Conservation (phyloP, 2,888 invertebrate genomes). For the Pantelozetes paolii region DNA sequence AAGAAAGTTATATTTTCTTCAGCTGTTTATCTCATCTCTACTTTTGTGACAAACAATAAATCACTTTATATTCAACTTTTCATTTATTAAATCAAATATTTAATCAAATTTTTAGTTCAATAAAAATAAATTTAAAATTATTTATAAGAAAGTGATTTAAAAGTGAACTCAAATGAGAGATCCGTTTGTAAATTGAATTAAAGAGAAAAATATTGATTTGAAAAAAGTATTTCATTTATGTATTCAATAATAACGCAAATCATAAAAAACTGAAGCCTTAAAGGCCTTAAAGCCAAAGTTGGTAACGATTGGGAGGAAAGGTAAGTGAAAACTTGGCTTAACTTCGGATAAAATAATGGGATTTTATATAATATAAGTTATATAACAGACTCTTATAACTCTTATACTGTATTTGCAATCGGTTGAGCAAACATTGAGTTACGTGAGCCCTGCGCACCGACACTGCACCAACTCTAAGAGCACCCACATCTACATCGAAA, state of each 20-base stretch:
- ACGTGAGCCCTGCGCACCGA: background rate
- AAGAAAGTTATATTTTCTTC: no score
- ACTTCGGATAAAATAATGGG: background rate
- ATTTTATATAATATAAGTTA: background rate
- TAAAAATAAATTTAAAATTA: no score
- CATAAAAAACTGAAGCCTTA: background rate
- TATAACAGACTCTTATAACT: slow-evolving; percentile 3
- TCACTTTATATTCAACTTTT: no score
- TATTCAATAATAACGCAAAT: background rate
- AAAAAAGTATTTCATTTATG: background rate
- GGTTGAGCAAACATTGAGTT: slow-evolving; percentile 23
- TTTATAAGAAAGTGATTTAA: no score
- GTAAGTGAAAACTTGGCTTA: slow-evolving; percentile 22
- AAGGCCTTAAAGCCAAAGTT: background rate
- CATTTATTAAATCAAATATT: no score
- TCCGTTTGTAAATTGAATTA: no score
- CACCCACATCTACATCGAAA: slow-evolving; percentile 13
- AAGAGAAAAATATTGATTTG: slow-evolving; percentile 13
- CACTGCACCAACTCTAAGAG: background rate
- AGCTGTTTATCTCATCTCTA: no score
- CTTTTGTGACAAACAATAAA: no score
- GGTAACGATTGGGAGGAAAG: slow-evolving; percentile 1
- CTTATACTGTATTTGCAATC: slow-evolving; percentile 14
- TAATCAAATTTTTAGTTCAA: no score
- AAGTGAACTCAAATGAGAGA: no score